These are phyloP conservation scores for Orchestia grillus DNA, from an alignment of 1,140 invertebrate genomes.

Conservation along the genomic window DNA sequence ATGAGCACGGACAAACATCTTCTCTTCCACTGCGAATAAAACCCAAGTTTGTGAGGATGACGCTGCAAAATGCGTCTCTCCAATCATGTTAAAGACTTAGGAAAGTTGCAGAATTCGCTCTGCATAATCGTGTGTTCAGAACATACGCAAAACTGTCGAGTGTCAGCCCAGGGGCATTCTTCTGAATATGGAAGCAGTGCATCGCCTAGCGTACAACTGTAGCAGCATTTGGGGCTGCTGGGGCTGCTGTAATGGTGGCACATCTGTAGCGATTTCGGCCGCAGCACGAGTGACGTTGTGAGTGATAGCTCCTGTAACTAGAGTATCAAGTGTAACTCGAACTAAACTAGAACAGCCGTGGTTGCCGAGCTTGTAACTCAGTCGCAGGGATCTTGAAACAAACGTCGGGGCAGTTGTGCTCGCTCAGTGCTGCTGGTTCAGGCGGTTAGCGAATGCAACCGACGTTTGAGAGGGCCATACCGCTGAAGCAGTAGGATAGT, in stretches of 20 bases:
- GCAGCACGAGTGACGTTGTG: neutral
- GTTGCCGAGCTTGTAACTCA: too few species aligned
- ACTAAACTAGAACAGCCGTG: too few species aligned
- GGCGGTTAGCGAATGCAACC: too few species aligned
- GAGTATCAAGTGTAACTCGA: too few species aligned
- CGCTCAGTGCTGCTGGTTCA: too few species aligned
- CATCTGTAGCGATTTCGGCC: neutral
- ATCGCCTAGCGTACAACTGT: neutral
- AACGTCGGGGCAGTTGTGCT: too few species aligned
- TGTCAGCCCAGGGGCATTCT: constrained; percentile 31
- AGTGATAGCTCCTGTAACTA: too few species aligned
- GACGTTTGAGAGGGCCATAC: too few species aligned
- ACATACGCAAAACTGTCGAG: constrained; percentile 51
- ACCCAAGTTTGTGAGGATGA: constrained; percentile 41
- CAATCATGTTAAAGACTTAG: constrained; percentile 45
- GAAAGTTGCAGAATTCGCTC: constrained; percentile 25
- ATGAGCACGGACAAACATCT: neutral
- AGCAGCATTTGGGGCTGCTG: neutral
- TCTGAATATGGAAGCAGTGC: constrained; percentile 22
- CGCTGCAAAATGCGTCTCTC: constrained; percentile 36
- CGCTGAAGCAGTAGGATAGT: too few species aligned
- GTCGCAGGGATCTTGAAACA: too few species aligned
- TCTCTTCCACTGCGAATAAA: neutral
- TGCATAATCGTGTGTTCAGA: constrained; percentile 49
- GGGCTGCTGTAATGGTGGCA: neutral